Base-by-base conservation (phyloP, 2,888 invertebrate species). In the Mycogona germanica region DNA sequence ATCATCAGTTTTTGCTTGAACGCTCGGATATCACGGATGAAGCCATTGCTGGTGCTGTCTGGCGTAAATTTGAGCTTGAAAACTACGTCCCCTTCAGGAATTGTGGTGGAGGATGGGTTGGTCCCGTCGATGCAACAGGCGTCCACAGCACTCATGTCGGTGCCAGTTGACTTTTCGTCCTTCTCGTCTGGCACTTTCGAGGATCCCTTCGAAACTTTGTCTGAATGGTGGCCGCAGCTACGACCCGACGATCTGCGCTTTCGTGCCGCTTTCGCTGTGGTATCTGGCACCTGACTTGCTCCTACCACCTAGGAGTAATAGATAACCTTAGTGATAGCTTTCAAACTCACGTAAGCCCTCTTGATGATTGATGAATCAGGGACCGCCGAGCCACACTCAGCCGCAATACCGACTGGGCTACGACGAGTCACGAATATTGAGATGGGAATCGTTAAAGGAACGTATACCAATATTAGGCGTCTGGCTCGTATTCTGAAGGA, bases 1-100 rank as follows among this genome's bases (percentile, higher is more conserved):
- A 56, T 28, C 29, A 48, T 25, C 7, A 54, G 38, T 19, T 14
- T 26, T 48, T 54, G 47, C 35, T 56, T 56, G 35, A 55, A 56
- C 6, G 25, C 19, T 2, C 21, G 29, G 19, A 56, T 40, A 21
- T 56, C 56, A 7, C 19, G 21, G 28, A 55, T 46, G 21, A 37
- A 54, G 45, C 28, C 6, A 26, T 45, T 26, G 2, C 28, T 26
- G 6, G 25, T 26, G 23, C 26, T 3, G 23, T 23, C 23, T 9
- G 23, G 9, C 4, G 28, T 28, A 26, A 4, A 45, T 45, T 45
- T 25, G 7, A 45, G 26, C n/a, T 21, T 45, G 45, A 26, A 45
- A 19, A 26, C 28, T 2, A 3, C n/a, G 28, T 26, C 19, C 2
- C 28, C 28, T 6, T 45, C 44, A 21, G 17, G 23, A 41, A 41